Evolutionary conservation across 2,113 vertebrate species (phyloP).

Genomic region (Prinia subflava): DNA sequence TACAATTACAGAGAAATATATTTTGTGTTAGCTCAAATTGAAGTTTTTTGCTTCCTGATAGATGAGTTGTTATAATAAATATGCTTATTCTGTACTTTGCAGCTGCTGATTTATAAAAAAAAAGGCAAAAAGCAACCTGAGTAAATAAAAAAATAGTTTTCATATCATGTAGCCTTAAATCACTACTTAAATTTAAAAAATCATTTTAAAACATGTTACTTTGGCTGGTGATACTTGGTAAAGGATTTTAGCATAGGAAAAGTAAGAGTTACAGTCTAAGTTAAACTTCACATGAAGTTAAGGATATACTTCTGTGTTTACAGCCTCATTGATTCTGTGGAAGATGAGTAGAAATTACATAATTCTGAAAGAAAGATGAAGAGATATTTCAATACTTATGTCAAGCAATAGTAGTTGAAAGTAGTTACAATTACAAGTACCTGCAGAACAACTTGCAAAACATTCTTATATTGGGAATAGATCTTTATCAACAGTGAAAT

Average conservation of each 20-base stretch:
- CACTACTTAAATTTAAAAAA: not conserved
- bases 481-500: not conserved
- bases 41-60: not conserved
- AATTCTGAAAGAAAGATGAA: not conserved
- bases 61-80: not conserved
- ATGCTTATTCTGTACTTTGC: not conserved
- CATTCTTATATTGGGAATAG: not conserved
- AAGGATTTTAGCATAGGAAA: not conserved
- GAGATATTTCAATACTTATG: not conserved
- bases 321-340: not conserved
- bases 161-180: not conserved
- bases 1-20: not conserved
- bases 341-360: not conserved
- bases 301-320: not conserved
- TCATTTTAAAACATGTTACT: rapidly evolving
- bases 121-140: not conserved
- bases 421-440: not conserved
- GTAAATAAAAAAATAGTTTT: not conserved
- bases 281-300: not conserved
- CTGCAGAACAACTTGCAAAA: not conserved
- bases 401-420: not conserved
- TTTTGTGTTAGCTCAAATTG: not conserved
- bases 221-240: not conserved
- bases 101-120: not conserved
- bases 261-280: not conserved